Base-by-base conservation (phyloP, 2,113 vertebrate species). In the Chauna torquata region DNA sequence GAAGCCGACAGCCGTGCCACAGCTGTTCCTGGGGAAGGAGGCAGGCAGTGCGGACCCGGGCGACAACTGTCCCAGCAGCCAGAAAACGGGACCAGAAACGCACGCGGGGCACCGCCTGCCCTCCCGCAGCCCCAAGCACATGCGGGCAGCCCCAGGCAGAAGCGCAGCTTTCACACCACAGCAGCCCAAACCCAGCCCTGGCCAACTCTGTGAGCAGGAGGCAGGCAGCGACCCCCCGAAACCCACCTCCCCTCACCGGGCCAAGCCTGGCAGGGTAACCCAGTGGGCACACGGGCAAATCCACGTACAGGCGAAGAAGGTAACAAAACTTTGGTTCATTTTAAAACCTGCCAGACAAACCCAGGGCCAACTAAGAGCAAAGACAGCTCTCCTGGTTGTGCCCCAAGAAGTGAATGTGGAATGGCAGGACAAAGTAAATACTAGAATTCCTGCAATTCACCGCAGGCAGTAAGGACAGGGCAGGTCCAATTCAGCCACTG, bases 241-340 rank as follows among this genome's bases (percentile, higher is more conserved):
- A 38, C 61, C 79, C 34, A 16, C 32, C 59, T 44, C 25, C 54
- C 34, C 7, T 16, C 12, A 36, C 8, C 24, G 44, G 20, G 69
- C 38, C 16, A 55, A 27, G 4, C 27, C 32, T 52, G 52, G 44
- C 44, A 45, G 59, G 24, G 5, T 9, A 8, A n/a, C n/a, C n/a
- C n/a, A n/a, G n/a, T n/a, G n/a, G n/a, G n/a, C n/a, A n/a, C n/a
- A n/a, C n/a, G n/a, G n/a, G n/a, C n/a, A n/a, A n/a, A n/a, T n/a
- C n/a, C n/a, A n/a, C n/a, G n/a, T n/a, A n/a, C n/a, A n/a, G 52
- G n/a, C 45, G 65, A 90, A 93, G 82, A 32, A 9, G 52, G 45
- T 44, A 64, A 80, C 19, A 45, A 96, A 95, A 70, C 49, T 94
- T 84, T 55, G 72, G 62, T 88, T 72, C 59, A 86, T 79, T 57